Base-by-base conservation (phyloP, 2,888 invertebrate genomes). In the Unio pictorum region DNA sequence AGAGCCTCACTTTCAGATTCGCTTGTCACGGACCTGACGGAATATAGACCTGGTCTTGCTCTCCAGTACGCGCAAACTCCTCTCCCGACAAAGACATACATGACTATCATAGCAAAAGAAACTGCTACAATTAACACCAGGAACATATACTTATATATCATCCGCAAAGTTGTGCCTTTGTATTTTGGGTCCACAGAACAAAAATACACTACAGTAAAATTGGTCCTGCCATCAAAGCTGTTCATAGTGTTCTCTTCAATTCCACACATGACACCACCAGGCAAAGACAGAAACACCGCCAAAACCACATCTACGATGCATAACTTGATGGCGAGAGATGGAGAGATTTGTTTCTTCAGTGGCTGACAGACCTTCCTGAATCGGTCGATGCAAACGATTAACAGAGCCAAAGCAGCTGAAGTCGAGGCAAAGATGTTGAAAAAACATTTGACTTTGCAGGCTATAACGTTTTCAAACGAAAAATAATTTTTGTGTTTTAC, bases 221-320 rank as follows among this genome's bases (percentile, higher is more conserved):
- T 66, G 15, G 11, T 45, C 8, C 45, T 45, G 8, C 76, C 74
- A 55, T 76, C 68, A 3, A 68, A 66, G n/a, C 74, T 76, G 6
- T 60, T 70, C 57, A 66, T 76, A 17, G 59, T 58, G 18, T 72
- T 57, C 18, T 59, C 60, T 55, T 70, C 64, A 20, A 76, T 74
- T 4, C 76, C 76, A 34, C 76, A 74, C 76, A 76, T 74, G 5
- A 76, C 64, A 20, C 73, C 70, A 26, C 74, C 74, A 3, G 76
- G 76, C 28, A 76, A 63, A 3, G 76, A 68, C 4, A 76, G 28
- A 5, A 73, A 11, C 8, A 73, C 57, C 1, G 76, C 72, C 55
- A 73, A 55, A 8, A 70, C 17, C 54, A 73, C 69, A 0, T 68
- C 73, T 45, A 64, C 68, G 1, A 72, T 68, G 23, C 73, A 67